Conservation (phyloP, 2,888 invertebrate species). For the Penaeus monodon region DNA sequence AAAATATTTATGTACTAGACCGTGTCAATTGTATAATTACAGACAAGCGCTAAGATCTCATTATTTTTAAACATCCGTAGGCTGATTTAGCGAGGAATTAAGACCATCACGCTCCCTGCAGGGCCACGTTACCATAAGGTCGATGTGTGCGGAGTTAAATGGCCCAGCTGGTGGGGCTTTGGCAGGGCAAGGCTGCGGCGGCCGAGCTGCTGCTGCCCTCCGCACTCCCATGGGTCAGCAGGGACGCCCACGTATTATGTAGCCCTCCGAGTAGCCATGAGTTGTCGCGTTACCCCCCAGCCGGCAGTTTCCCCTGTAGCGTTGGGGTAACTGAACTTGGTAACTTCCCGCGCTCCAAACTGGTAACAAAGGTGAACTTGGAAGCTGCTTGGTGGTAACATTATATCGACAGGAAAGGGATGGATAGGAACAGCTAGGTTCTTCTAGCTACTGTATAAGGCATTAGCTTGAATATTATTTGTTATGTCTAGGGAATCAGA, state of each 20-base stretch:
- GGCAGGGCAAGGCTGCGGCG: slow-evolving; percentile 21
- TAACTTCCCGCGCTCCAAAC: slow-evolving; percentile 17
- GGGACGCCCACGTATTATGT: not conserved
- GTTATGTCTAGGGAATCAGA: too few species aligned
- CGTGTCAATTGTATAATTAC: too few species aligned
- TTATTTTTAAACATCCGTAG: too few species aligned
- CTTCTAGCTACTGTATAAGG: too few species aligned
- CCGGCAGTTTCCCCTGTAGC: not conserved
- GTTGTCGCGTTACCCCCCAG: not conserved
- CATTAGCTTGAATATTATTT: too few species aligned
- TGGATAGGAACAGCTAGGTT: too few species aligned
- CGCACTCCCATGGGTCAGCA: slow-evolving; percentile 2
- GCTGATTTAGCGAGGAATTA: not conserved
- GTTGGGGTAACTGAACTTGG: slow-evolving; percentile 4
- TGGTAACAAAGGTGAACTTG: slow-evolving; percentile 3
- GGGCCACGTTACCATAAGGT: slow-evolving; percentile 49
- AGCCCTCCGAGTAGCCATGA: not conserved
- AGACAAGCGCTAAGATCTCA: too few species aligned
- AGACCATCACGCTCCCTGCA: slow-evolving; percentile 24
- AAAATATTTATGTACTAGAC: not conserved
- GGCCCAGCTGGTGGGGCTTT: slow-evolving; percentile 56
- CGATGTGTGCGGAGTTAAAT: slow-evolving; percentile 59
- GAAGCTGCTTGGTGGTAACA: too few species aligned
- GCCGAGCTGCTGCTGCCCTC: not conserved
- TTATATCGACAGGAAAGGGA: too few species aligned